Conservation (phyloP, 2,113 vertebrate species). For the Proteles cristata region DNA sequence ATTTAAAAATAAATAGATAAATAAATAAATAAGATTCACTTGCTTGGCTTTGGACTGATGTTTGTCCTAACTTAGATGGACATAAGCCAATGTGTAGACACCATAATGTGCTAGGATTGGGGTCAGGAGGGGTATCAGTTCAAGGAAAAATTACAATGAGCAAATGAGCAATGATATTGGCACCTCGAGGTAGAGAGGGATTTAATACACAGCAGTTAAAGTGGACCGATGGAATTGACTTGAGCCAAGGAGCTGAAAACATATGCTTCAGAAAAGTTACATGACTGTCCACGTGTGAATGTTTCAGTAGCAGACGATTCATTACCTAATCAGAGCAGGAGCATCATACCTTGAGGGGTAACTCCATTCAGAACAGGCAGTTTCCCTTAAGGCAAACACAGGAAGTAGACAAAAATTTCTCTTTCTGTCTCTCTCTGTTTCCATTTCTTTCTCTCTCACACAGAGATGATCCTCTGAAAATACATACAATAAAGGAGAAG, state of each 20-base stretch:
- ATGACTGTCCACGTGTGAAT: fast-evolving
- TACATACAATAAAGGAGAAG: not conserved
- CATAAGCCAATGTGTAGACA: not conserved
- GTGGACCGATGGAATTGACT: not conserved
- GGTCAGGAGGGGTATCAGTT: not conserved
- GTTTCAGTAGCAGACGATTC: too few species aligned
- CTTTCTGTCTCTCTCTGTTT: not conserved
- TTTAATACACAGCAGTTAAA: not conserved
- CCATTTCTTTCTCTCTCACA: not conserved
- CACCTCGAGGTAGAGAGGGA: too few species aligned
- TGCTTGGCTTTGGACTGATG: not conserved
- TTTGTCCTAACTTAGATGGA: not conserved
- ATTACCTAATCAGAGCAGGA: too few species aligned
- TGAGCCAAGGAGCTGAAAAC: not conserved
- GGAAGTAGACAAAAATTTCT: not conserved
- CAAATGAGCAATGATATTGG: not conserved
- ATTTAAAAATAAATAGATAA: too few species aligned
- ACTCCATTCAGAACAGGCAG: fast-evolving
- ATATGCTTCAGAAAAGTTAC: not conserved
- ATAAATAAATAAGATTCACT: not conserved
- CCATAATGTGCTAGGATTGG: not conserved
- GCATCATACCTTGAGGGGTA: fast-evolving
- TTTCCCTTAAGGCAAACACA: not conserved
- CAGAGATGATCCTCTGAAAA: not conserved
- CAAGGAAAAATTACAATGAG: not conserved